Conservation (phyloP, 2,113 vertebrate genomes). For the Vulpes vulpes region DNA sequence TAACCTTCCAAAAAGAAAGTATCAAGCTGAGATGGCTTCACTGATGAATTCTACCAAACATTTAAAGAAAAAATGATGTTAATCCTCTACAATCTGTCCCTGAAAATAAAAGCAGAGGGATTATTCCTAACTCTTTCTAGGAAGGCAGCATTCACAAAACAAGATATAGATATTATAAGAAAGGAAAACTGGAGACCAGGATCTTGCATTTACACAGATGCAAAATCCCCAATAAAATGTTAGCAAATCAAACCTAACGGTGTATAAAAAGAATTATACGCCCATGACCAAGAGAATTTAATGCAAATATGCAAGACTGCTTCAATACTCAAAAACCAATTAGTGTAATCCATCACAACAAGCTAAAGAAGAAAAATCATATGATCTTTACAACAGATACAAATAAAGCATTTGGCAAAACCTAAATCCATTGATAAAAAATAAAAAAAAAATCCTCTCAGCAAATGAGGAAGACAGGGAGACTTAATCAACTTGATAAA, state of each 20-base stretch:
- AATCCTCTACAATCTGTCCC: background rate
- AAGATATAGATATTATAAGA: slow-evolving; percentile 4
- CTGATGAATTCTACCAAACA: background rate
- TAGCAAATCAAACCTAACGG: slow-evolving; percentile 6
- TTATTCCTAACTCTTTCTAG: background rate
- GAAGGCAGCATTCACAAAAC: background rate
- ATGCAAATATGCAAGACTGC: background rate
- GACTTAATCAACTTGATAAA: slow-evolving; percentile 1
- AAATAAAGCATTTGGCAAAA: slow-evolving; percentile 43
- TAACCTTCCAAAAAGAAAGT: background rate
- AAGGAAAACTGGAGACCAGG: background rate
- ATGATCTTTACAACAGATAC: background rate
- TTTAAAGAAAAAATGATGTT: slow-evolving; percentile 20
- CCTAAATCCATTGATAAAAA: background rate
- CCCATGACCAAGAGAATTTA: background rate
- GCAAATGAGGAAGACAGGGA: background rate
- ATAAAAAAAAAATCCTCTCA: background rate
- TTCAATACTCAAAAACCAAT: background rate
- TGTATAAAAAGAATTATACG: background rate
- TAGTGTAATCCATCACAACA: background rate
- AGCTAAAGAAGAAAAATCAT: background rate
- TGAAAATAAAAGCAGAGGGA: slow-evolving; percentile 39
- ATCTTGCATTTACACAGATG: background rate
- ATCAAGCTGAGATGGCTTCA: background rate
- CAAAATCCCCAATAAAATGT: slow-evolving; percentile 44